Evolutionary conservation across 1,140 invertebrate species (phyloP).

Genomic region (Harlomillsia oculata): DNA sequence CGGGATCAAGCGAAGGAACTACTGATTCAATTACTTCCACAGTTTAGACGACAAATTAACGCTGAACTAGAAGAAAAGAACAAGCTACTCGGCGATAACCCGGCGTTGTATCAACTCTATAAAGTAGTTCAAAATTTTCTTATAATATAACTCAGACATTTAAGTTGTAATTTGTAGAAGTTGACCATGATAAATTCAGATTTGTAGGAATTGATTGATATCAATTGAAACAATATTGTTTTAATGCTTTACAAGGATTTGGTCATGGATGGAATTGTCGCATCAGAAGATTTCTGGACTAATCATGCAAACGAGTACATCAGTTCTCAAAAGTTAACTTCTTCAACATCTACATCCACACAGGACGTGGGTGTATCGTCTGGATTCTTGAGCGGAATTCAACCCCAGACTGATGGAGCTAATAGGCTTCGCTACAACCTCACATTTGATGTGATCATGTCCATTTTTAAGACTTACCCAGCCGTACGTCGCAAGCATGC

Average conservation of each 20-base stretch:
- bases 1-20: slow-evolving; percentile 88
- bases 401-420: slow-evolving; percentile 92
- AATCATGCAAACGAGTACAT: slow-evolving; percentile 60
- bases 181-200: neutral
- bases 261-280: slow-evolving; percentile 84
- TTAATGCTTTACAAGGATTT: slow-evolving; percentile 56
- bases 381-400: slow-evolving; percentile 77
- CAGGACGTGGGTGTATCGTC: slow-evolving; percentile 84
- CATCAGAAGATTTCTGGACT: slow-evolving; percentile 93
- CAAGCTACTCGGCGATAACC: slow-evolving; percentile 44
- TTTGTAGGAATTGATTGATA: too few relatives aligned
- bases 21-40: slow-evolving; percentile 82
- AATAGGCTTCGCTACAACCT: slow-evolving; percentile 97
- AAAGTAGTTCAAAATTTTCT: slow-evolving; percentile 35
- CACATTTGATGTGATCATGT: slow-evolving; percentile 90
- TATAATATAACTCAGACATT: neutral
- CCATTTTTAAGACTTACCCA: slow-evolving; percentile 98
- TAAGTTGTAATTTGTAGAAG: neutral
- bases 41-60: slow-evolving; percentile 88
- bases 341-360: slow-evolving; percentile 56
- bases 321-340: too few relatives aligned
- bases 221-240: neutral
- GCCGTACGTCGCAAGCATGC: slow-evolving; percentile 93
- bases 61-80: slow-evolving; percentile 86
- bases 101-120: slow-evolving; percentile 47